Conservation (phyloP, 2,888 invertebrate genomes). For the Chirona hameri region DNA sequence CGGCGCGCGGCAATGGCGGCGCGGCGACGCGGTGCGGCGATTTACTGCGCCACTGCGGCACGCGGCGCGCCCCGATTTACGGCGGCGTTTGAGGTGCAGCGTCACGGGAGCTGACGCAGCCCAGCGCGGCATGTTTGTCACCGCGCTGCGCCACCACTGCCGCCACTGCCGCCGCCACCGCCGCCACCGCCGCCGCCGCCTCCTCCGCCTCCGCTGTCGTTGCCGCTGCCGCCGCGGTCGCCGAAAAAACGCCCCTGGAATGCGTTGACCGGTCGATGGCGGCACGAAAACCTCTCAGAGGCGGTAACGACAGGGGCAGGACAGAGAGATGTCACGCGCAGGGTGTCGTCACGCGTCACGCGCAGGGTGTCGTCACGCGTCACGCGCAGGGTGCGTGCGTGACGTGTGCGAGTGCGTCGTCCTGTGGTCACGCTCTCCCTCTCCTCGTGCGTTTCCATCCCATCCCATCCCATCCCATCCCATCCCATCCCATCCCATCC, state of each 20-base stretch:
- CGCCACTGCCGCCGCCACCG: not conserved
- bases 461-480: no score
- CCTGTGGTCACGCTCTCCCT: no score
- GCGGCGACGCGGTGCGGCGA: not conserved
- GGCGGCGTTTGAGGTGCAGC: not conserved
- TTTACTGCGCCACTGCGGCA: not conserved
- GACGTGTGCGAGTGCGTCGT: no score
- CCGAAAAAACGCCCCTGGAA: not conserved
- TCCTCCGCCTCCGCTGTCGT: no score
- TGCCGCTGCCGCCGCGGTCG: not conserved
- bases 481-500: no score
- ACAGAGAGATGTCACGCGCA: no score
- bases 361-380: no score
- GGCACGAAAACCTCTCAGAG: not conserved
- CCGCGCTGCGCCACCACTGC: not conserved
- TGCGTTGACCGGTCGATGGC: not conserved
- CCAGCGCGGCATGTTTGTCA: not conserved
- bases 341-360: no score
- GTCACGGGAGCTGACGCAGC: not conserved
- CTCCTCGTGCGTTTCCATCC: no score
- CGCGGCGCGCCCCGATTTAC: conserved; percentile 7
- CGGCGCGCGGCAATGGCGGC: conserved; percentile 6
- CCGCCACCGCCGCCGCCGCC: not conserved
- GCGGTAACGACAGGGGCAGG: no score
- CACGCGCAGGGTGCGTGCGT: no score